Conservation (phyloP, 1,140 invertebrate genomes). For the Macrosteles quadrilineatus region DNA sequence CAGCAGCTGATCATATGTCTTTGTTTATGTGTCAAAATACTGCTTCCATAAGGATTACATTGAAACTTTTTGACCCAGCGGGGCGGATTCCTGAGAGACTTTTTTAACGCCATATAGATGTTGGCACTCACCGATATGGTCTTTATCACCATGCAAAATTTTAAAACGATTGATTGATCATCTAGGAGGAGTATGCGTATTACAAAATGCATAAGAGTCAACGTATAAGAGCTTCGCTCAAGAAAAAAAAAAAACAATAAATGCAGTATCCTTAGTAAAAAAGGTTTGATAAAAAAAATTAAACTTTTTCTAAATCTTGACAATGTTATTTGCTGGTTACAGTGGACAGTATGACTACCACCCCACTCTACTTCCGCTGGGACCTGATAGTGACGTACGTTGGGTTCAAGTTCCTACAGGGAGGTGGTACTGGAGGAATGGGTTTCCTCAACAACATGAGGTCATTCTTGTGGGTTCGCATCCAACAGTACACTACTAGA, state of each 20-base stretch:
- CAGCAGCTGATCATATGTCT: too few relatives aligned
- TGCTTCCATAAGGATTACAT: too few relatives aligned
- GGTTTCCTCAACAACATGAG: conserved; percentile 90
- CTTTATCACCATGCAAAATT: too few relatives aligned
- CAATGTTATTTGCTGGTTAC: too few relatives aligned
- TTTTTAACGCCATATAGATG: too few relatives aligned
- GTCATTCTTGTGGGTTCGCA: conserved; percentile 90
- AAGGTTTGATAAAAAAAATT: not conserved
- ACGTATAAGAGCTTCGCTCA: too few relatives aligned
- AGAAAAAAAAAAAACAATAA: conserved; percentile 28
- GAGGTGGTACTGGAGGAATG: conserved; percentile 87
- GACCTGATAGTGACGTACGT: conserved; percentile 87
- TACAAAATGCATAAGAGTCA: too few relatives aligned
- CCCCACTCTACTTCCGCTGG: conserved; percentile 71
- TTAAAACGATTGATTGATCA: not conserved
- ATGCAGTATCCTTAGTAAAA: not conserved
- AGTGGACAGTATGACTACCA: conserved; percentile 73
- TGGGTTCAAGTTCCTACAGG: conserved; percentile 88
- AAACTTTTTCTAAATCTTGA: too few relatives aligned
- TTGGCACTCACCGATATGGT: too few relatives aligned
- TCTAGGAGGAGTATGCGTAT: conserved; percentile 1
- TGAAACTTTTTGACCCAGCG: too few relatives aligned
- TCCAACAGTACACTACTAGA: conserved; percentile 93
- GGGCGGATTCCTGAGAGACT: too few relatives aligned
- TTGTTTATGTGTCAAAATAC: too few relatives aligned